Conservation (phyloP, 2,113 vertebrate genomes). For the Apeltes quadracus region DNA sequence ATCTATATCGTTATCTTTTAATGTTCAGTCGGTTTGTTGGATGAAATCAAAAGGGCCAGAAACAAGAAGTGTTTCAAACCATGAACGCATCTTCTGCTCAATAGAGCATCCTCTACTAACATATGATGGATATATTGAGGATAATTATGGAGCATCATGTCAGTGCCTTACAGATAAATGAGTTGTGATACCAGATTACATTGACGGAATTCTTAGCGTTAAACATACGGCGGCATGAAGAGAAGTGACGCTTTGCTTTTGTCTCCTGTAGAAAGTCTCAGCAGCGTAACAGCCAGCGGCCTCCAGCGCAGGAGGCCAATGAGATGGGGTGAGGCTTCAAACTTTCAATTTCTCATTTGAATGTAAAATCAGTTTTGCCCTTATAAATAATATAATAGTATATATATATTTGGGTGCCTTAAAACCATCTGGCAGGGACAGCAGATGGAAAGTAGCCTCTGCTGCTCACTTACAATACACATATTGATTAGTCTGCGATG, state of each 20-base stretch:
- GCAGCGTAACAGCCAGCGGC: constrained; percentile 52
- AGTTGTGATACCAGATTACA: background rate
- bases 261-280: constrained; percentile 55
- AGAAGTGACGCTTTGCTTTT: background rate
- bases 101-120: too few species aligned
- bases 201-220: background rate
- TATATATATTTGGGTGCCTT: too few species aligned
- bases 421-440: too few species aligned
- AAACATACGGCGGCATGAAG: too few species aligned
- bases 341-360: background rate
- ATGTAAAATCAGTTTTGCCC: background rate
- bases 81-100: too few species aligned
- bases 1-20: too few species aligned
- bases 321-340: constrained; percentile 70
- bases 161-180: background rate
- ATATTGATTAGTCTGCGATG: too few species aligned
- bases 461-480: too few species aligned
- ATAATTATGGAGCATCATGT: too few species aligned
- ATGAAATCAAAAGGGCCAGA: background rate
- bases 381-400: background rate
- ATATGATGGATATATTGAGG: too few species aligned
- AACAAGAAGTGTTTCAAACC: background rate
- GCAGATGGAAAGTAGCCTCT: too few species aligned
- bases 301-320: constrained; percentile 46
- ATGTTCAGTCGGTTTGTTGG: background rate